Conservation (phyloP, 1,140 invertebrate genomes). For the Leptinotarsa texana region DNA sequence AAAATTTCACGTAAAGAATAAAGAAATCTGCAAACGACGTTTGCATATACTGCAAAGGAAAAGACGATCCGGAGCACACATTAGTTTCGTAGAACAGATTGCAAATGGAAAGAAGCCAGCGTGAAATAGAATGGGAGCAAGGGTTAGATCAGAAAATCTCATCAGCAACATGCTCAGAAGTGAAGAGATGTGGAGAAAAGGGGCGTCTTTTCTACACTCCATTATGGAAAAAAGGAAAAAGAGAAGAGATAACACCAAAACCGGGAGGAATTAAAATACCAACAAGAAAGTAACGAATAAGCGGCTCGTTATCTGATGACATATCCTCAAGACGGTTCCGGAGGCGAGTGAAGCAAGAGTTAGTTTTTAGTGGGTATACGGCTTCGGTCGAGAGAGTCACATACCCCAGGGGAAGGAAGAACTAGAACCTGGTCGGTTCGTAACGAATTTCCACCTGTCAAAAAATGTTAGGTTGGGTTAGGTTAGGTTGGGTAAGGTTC, state of each 20-base stretch:
- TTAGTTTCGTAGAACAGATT: conserved; percentile 43
- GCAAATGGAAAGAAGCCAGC: conserved; percentile 54
- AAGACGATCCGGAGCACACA: conserved; percentile 28
- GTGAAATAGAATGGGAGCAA: conserved; percentile 55
- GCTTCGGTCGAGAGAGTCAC: not conserved
- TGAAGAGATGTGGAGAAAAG: conserved; percentile 11
- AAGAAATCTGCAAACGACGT: conserved; percentile 15
- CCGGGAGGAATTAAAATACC: not conserved
- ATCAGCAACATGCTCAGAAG: conserved; percentile 9
- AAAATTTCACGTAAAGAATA: conserved; percentile 24
- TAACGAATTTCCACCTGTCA: too few species aligned
- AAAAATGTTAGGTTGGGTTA: too few species aligned
- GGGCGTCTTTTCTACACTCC: not conserved
- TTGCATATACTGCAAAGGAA: conserved; percentile 31
- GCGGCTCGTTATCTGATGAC: not conserved
- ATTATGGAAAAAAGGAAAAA: conserved; percentile 14
- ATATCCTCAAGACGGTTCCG: not conserved
- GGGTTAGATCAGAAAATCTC: conserved; percentile 44
- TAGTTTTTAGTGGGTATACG: not conserved
- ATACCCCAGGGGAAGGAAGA: too few species aligned
- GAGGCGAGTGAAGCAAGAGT: not conserved
- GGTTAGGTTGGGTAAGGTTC: too few species aligned
- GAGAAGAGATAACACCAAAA: conserved; percentile 18
- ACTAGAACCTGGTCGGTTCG: too few species aligned
- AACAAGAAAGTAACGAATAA: not conserved